Evolutionary conservation across 2,888 invertebrate genomes (phyloP), one percentile per base, ranked within the genome.

Genomic region (Lasius fuliginosus): DNA sequence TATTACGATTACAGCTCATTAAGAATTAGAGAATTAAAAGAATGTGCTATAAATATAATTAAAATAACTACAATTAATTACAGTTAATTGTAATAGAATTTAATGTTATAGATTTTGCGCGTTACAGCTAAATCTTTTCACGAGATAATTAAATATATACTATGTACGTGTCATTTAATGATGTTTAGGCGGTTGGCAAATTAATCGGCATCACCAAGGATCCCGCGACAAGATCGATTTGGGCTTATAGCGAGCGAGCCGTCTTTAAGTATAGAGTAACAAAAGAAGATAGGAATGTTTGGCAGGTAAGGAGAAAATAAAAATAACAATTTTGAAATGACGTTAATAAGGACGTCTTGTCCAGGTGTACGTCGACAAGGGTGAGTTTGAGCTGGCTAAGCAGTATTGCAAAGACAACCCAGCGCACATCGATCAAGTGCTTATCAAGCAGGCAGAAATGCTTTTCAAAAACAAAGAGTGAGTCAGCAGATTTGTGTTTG

Each of bases 391-490:
- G 86, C 95, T 98, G 83, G 99, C 99, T 0, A 98, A 98, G 93
- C 96, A 97, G 86, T 98, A 98, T 94, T 98, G 98, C 68, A 96
- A 96, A 85, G 97, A 97, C 88, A 98, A 98, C 94, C 97, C 97
- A 0, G 97, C 97, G 0, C 97, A 97, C 91, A 96, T 98, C 88
- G 98, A 99, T 93, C 97, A 97, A 89, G 98, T 99, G 0, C 96
- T 98, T 40, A 97, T 98, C 0, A 97, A 97, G 94, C 98, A 99
- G 95, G 99, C 99, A 0, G 98, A 99, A 92, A 96, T 97, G 92
- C 96, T 98, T 3, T 99, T 99, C 92, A 96, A 96, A 8, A 96
- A 97, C 87, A 97, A 97, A 83, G 96, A 98, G 95, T 97, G 94
- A 95, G 95, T 93, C 53, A 27, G 6, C 56, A 27, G 42, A 40